phyloP scores from a whole-genome alignment of 2,113 vertebrate species.

The Phalacrocorax pelagicus region DNA sequence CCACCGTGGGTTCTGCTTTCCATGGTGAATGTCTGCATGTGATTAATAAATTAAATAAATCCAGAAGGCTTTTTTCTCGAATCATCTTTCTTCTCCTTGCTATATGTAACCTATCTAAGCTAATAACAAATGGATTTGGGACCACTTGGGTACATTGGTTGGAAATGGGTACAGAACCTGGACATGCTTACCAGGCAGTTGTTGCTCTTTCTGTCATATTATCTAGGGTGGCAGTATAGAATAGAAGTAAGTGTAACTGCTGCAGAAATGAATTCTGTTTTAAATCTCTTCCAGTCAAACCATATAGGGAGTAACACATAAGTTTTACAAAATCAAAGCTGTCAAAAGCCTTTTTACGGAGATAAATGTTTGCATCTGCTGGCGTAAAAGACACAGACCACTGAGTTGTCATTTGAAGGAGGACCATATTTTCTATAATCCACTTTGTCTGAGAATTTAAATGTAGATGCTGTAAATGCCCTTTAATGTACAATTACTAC shows the following conservation, averaged over 20 bases:
- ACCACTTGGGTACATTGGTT: background rate
- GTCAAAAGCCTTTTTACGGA: background rate
- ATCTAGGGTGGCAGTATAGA: background rate
- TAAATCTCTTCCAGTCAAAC: background rate
- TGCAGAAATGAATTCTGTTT: background rate
- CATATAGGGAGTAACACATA: background rate
- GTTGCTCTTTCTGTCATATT: background rate
- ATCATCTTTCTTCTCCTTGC: background rate
- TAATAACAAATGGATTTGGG: background rate
- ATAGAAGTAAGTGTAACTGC: background rate
- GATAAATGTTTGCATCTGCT: background rate
- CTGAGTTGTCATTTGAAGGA: background rate
- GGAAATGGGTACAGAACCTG: background rate
- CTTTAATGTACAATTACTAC: background rate
- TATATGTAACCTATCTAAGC: background rate
- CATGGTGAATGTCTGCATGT: background rate
- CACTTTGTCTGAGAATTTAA: conserved; percentile 14
- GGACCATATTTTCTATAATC: background rate
- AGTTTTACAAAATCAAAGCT: background rate
- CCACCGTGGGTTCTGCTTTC: background rate
- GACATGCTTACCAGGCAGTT: background rate
- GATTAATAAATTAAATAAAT: background rate
- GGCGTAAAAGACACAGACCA: background rate
- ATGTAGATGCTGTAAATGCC: background rate
- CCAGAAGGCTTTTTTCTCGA: background rate